Evolutionary conservation across 2,113 vertebrate genomes (phyloP).

Genomic region (Hystrix cristata): DNA sequence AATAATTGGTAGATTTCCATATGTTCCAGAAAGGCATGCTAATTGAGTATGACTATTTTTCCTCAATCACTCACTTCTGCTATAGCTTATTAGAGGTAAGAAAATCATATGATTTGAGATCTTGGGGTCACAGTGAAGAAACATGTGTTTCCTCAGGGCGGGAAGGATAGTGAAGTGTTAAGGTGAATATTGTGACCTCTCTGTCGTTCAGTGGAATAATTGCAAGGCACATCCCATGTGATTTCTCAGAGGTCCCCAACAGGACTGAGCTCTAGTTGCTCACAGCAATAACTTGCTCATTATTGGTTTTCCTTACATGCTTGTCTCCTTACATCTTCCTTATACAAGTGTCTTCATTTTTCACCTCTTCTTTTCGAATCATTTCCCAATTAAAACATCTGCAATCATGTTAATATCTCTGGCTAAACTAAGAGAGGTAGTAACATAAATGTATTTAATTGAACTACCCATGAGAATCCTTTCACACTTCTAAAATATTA

Average conservation of each 20-base stretch:
- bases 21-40: background rate
- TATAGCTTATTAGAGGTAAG: constrained; percentile 17
- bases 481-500: background rate
- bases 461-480: background rate
- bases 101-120: constrained; percentile 24
- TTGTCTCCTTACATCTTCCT: background rate
- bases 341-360: background rate
- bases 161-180: background rate
- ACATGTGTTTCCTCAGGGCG: background rate
- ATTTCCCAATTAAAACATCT: background rate
- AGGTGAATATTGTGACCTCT: background rate
- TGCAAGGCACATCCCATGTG: background rate
- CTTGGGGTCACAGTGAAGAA: background rate
- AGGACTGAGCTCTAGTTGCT: background rate
- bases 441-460: background rate
- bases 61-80: background rate
- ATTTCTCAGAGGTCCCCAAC: background rate
- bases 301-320: background rate
- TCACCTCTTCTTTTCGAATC: background rate
- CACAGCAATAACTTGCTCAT: background rate
- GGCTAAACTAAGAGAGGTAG: background rate
- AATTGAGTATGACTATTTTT: constrained; percentile 11
- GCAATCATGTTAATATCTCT: background rate
- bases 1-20: constrained; percentile 44
- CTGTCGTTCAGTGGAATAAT: background rate